Evolutionary conservation across 2,888 invertebrate genomes (phyloP), one percentile per base, ranked within the genome.

Genomic region (Girardia tigrina): DNA sequence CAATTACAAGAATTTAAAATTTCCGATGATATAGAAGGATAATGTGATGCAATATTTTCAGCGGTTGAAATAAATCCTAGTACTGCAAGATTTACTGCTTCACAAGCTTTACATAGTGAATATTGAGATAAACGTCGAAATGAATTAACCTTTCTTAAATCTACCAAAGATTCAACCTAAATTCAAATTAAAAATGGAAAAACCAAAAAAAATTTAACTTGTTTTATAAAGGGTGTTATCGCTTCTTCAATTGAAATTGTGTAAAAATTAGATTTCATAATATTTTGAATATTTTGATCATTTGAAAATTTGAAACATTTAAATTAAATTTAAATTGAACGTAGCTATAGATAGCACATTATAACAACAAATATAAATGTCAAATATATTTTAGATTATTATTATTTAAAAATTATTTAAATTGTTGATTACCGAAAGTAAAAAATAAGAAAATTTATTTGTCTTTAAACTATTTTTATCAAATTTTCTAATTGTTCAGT

Each of bases 151-250:
- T 56, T 56, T 56, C 56, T 56, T 16, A 56, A 56, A 16, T 56
- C 56, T 12, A 56, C 56, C 4, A 56, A 16, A 56, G 56, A 56
- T 56, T 56, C 8, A 56, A 56, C 56, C 56, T 56, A 12, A 36
- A 36, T 36, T 12, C 16, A 12, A 36, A 36, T 36, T 36, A 36
- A 36, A 36, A 36, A 36, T 36, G 16, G 16, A 12, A 36, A 36
- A 36, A 36, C 16, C 16, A 36, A 16, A 12, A 36, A 12, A 8
- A 36, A 16, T 12, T 36, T 12, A 6, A 56, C 56, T 56, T 56
- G 56, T 20, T n/a, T 56, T 20, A 56, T 56, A 56, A 56, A 56
- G n/a, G 56, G 56, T 56, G 56, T 56, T n/a, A 56, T 56, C n/a
- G 56, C 56, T 56, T 56, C 56, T 56, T 56, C 56, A 12, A 56